Evolutionary conservation across 2,797 vertebrate species (phyloP).

Genomic region (Cynopterus sphinx): DNA sequence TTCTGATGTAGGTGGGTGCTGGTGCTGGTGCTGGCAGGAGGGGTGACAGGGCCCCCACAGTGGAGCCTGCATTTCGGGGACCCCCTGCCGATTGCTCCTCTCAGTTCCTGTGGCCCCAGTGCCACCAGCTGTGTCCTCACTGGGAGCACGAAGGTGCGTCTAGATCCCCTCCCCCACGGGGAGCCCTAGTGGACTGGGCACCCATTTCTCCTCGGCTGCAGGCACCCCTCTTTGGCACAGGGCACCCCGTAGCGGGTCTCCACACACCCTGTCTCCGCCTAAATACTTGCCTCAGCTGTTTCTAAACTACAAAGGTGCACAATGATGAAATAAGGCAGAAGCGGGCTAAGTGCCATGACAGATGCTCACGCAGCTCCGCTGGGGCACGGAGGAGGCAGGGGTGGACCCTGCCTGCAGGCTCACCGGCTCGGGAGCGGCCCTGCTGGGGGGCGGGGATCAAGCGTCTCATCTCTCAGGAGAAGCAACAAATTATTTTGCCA

Average conservation of each 20-base stretch:
- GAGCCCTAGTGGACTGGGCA: background rate
- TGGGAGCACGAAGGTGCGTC: accelerated
- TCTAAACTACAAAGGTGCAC: background rate
- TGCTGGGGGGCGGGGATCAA: background rate
- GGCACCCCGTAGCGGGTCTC: background rate
- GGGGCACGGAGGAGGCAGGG: background rate
- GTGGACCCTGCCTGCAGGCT: accelerated
- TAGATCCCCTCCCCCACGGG: background rate
- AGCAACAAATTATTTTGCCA: background rate
- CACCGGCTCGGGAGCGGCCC: too few species aligned
- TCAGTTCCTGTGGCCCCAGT: background rate
- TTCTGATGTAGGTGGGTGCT: background rate
- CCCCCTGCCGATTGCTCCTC: background rate
- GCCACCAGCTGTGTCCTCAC: accelerated
- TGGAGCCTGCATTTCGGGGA: too few species aligned
- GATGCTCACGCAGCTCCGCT: accelerated
- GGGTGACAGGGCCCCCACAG: background rate
- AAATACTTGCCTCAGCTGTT: background rate
- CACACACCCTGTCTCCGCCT: background rate
- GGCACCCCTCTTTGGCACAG: accelerated
- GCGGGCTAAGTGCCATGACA: background rate
- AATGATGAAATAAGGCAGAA: background rate
- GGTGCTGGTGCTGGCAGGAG: background rate
- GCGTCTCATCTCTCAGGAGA: background rate
- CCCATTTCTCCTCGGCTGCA: background rate